phyloP scores from a whole-genome alignment of 2,888 invertebrate genomes.

The Ceraclea dissimilis region DNA sequence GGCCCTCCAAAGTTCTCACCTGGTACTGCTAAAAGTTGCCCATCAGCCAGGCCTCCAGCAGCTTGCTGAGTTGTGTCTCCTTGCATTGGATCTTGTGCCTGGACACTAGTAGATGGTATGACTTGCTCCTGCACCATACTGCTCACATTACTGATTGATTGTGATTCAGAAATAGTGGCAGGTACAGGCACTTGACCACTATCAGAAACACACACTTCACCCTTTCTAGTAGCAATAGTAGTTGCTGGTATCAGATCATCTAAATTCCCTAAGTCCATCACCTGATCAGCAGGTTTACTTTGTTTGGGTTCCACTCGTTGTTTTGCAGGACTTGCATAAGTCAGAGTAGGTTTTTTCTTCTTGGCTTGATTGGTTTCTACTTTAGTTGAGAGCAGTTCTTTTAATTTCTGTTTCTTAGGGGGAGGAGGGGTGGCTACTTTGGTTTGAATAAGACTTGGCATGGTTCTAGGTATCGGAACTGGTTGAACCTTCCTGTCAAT shows the following conservation, averaged over 20 bases:
- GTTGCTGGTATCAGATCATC: conserved; percentile 45
- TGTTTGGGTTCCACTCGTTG: conserved; percentile 28
- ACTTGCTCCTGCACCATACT: neutral
- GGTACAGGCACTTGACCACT: neutral
- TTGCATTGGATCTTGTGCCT: neutral
- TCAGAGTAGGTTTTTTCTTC: neutral
- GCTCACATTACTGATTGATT: neutral
- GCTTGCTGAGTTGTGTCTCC: neutral
- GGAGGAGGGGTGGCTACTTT: conserved; percentile 34
- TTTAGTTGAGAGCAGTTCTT: conserved; percentile 26
- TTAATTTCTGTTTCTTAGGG: conserved; percentile 36
- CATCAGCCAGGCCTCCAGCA: conserved; percentile 40
- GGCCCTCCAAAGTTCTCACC: conserved; percentile 67
- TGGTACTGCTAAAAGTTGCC: conserved; percentile 63
- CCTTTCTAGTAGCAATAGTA: conserved; percentile 37
- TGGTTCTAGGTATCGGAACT: conserved; percentile 28
- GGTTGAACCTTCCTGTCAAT: conserved; percentile 6
- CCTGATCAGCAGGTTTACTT: conserved; percentile 29
- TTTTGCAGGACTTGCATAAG: conserved; percentile 27
- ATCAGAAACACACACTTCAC: conserved; percentile 26
- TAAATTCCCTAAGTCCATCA: conserved; percentile 37
- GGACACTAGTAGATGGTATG: neutral
- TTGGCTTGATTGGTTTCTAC: conserved; percentile 28
- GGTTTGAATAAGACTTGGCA: conserved; percentile 32
- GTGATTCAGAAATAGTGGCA: neutral